phyloP scores from a whole-genome alignment of 2,888 invertebrate genomes.

The Acronicta psi region DNA sequence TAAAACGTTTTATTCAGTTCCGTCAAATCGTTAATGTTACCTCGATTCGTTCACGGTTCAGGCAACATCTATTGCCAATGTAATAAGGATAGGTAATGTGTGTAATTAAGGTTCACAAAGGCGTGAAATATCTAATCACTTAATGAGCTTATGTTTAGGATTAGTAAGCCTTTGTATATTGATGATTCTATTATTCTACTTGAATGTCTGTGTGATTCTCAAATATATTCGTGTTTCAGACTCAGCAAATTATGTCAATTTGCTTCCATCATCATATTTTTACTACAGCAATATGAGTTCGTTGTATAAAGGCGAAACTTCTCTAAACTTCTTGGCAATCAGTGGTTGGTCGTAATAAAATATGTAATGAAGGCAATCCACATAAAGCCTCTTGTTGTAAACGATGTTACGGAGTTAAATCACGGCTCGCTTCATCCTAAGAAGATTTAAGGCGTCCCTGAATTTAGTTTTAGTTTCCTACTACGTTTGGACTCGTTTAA shows the following conservation, averaged over 20 bases:
- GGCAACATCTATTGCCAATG: not conserved
- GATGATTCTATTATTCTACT: slow-evolving; percentile 20
- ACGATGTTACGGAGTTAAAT: slow-evolving; percentile 52
- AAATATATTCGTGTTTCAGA: slow-evolving; percentile 7
- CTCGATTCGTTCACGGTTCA: not conserved
- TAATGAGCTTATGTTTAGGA: slow-evolving; percentile 18
- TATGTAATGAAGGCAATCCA: slow-evolving; percentile 41
- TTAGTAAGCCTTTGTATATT: slow-evolving; percentile 25
- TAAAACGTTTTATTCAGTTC: slow-evolving; percentile 21
- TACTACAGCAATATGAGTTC: slow-evolving; percentile 15
- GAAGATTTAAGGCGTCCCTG: slow-evolving; percentile 47
- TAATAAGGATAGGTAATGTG: not conserved
- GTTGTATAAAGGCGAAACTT: slow-evolving; percentile 23
- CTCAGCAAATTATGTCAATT: slow-evolving; percentile 13
- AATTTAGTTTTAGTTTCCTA: slow-evolving; percentile 33
- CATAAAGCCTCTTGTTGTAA: slow-evolving; percentile 50
- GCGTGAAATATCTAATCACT: slow-evolving; percentile 7
- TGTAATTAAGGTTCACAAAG: slow-evolving; percentile 27
- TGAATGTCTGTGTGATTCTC: slow-evolving; percentile 8
- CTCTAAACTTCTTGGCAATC: slow-evolving; percentile 21
- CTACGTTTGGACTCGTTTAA: slow-evolving; percentile 13
- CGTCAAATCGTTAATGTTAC: slow-evolving; percentile 2
- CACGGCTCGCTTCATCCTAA: slow-evolving; percentile 53
- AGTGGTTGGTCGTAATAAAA: slow-evolving; percentile 29
- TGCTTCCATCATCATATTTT: slow-evolving; percentile 19